Evolutionary conservation across 2,113 vertebrate species (phyloP).

Genomic region (Bungarus multicinctus): DNA sequence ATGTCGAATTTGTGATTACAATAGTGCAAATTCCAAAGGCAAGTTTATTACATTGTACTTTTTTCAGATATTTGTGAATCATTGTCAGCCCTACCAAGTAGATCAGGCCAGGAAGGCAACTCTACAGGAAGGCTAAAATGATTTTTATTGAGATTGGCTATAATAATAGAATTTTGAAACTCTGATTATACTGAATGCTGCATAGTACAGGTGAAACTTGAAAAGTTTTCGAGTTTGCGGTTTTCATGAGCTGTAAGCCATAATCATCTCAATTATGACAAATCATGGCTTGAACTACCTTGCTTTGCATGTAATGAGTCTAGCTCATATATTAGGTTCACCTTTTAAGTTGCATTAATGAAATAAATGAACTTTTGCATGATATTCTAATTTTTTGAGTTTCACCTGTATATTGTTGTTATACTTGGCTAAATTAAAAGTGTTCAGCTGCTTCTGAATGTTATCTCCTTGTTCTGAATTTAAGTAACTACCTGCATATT

Average conservation of each 20-base stretch:
- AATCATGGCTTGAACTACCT: too few relatives aligned
- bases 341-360: too few relatives aligned
- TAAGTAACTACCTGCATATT: neutral
- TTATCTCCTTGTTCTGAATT: neutral
- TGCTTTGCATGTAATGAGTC: too few relatives aligned
- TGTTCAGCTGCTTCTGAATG: neutral
- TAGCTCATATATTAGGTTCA: too few relatives aligned
- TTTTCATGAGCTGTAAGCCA: too few relatives aligned
- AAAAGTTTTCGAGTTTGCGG: too few relatives aligned
- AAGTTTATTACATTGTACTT: conserved; percentile 37
- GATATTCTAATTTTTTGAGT: too few relatives aligned
- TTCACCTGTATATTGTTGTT: neutral
- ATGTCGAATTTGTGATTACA: conserved; percentile 83
- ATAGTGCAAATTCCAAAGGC: conserved; percentile 83
- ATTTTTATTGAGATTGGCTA: neutral
- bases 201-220: too few relatives aligned
- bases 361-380: too few relatives aligned
- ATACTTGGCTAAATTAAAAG: neutral
- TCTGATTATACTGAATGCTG: neutral
- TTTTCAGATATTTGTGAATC: neutral
- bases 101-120: neutral
- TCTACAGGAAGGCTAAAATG: neutral
- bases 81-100: neutral
- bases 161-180: neutral
- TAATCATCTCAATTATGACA: too few relatives aligned